Conservation (phyloP, 1,140 invertebrate species). For the Drosophila willistoni region DNA sequence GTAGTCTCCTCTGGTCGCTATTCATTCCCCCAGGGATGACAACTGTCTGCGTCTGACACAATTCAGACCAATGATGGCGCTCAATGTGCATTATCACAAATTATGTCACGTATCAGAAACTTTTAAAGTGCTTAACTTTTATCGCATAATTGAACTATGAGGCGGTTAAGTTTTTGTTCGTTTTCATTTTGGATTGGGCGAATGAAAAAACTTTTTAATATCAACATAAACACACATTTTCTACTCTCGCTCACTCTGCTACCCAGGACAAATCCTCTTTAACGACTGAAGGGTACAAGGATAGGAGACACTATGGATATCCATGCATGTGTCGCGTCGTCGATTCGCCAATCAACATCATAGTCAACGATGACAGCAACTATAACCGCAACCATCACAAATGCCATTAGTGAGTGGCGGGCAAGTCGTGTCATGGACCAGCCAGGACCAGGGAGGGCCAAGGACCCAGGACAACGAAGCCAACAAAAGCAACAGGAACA, state of each 20-base stretch:
- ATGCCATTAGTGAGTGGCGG: slow-evolving; percentile 73
- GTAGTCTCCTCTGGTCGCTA: neutral
- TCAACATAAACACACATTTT: slow-evolving; percentile 62
- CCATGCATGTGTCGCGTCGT: slow-evolving; percentile 53
- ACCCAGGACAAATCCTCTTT: slow-evolving; percentile 57
- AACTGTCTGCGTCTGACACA: slow-evolving; percentile 30
- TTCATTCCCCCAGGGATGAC: neutral
- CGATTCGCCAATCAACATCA: slow-evolving; percentile 79
- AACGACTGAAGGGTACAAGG: slow-evolving; percentile 35
- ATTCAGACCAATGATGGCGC: slow-evolving; percentile 31
- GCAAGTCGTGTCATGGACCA: slow-evolving; percentile 27
- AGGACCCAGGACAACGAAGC: slow-evolving; percentile 18
- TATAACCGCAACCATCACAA: slow-evolving; percentile 77
- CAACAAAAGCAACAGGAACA: slow-evolving; percentile 16
- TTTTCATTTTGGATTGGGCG: slow-evolving; percentile 27
- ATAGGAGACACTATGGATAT: slow-evolving; percentile 26
- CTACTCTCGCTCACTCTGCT: slow-evolving; percentile 19
- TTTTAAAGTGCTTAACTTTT: slow-evolving; percentile 72
- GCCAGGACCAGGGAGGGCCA: slow-evolving; percentile 10
- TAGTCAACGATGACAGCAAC: slow-evolving; percentile 67
- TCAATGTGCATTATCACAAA: slow-evolving; percentile 68
- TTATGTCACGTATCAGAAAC: slow-evolving; percentile 75
- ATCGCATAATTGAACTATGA: slow-evolving; percentile 56
- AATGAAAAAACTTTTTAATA: slow-evolving; percentile 59
- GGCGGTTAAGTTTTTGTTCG: slow-evolving; percentile 46